These are phyloP conservation scores for Glomeris marginata DNA, from an alignment of 2,888 invertebrate species.

Conservation along the genomic window DNA sequence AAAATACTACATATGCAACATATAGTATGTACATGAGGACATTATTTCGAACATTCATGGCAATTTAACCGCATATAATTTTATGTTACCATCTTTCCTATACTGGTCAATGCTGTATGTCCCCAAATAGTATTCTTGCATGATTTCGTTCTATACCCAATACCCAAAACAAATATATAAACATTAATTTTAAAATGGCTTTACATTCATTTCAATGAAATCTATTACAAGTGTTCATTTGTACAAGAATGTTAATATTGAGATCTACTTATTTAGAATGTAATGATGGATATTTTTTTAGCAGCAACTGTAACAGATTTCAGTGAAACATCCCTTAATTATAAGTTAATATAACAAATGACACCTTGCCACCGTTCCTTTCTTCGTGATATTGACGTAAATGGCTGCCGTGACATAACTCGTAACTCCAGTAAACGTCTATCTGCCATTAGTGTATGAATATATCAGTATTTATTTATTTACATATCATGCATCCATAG, in stretches of 20 bases:
- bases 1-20: not conserved
- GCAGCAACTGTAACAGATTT: too few species aligned
- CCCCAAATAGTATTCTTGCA: conserved; percentile 75
- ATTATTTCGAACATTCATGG: not conserved
- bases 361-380: conserved; percentile 68
- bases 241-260: conserved; percentile 16
- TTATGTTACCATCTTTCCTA: conserved; percentile 30
- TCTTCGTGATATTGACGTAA: conserved; percentile 93
- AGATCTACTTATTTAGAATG: conserved; percentile 21
- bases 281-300: too few species aligned
- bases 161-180: not conserved
- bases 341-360: too few species aligned
- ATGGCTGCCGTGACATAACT: conserved; percentile 82
- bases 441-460: too few species aligned
- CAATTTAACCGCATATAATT: not conserved
- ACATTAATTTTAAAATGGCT: conserved; percentile 14
- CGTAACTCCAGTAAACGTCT: conserved; percentile 92
- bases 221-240: not conserved
- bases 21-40: not conserved
- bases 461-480: too few species aligned
- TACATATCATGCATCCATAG: too few species aligned
- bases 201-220: not conserved
- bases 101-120: conserved; percentile 53
- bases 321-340: too few species aligned
- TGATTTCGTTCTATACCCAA: conserved; percentile 15